Base-by-base conservation (phyloP, 2,113 vertebrate genomes). In the Phycodurus eques region DNA sequence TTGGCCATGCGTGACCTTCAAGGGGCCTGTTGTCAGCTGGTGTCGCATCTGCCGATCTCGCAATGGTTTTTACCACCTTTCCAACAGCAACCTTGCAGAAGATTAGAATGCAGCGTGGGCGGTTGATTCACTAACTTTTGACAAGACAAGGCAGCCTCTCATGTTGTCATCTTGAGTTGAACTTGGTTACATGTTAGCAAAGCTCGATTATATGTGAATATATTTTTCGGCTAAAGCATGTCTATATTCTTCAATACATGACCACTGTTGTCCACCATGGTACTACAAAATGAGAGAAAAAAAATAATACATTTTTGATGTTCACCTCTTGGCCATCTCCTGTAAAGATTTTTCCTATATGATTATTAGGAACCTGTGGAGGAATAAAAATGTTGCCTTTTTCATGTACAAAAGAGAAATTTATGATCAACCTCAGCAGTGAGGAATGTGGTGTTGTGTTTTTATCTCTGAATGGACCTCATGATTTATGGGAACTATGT, bases 391-490 rank as follows among this genome's bases (percentile, higher is more conserved):
- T 91, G 91, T 96, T 96, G 97, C 97, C 96, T 98, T 98, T 95
- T 97, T 94, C 95, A 95, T 99, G 96, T 98, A 98, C 93, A 98
- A 97, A 97, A 98, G 95, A 98, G 93, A 95, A 89, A 94, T 97
- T 96, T 98, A 98, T 96, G 94, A 95, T 44, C 94, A 94, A 93
- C 93, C 93, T 94, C 94, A 94, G 91, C 90, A 93, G 92, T 95
- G 94, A 96, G 95, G 94, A 96, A 96, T 96, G 95, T 95, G 95
- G 93, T 85, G 93, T 93, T 92, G 94, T 96, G 95, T 98, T 96
- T 97, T 95, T 96, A 96, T 96, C 95, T 95, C 94, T 95, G 92
- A 94, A 94, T 94, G 94, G 94, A 95, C 93, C 92, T 94, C 93
- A 94, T 92, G 92, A 95, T 94, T 95, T 93, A 94, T 92, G 94